These are phyloP conservation scores for Brachystomella parvula DNA, from an alignment of 1,140 invertebrate species.

Conservation along the genomic window DNA sequence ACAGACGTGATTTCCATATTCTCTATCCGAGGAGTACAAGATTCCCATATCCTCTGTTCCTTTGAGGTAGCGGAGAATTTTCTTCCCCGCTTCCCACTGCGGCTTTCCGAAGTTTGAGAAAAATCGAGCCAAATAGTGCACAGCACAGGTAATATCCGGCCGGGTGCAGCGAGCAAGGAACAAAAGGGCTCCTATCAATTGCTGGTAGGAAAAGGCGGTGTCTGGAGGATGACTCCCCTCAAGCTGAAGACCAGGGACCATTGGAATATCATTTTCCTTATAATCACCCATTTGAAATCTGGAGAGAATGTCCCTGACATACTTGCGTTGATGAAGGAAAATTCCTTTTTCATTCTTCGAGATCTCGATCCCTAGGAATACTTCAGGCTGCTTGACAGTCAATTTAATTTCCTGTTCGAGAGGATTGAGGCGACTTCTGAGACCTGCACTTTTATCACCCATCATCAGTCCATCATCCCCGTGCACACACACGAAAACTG, in stretches of 20 bases:
- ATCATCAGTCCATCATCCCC: conserved; percentile 46
- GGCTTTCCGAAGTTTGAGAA: neutral
- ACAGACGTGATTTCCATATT: too few species aligned
- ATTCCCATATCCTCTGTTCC: conserved; percentile 17
- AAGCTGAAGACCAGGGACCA: conserved; percentile 9
- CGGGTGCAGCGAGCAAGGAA: conserved; percentile 23
- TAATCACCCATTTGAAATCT: conserved; percentile 39
- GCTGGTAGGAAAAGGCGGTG: conserved; percentile 35
- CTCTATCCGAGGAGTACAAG: conserved; percentile 1
- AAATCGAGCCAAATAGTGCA: conserved; percentile 38
- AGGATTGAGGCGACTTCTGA: conserved; percentile 30
- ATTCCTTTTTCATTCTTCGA: conserved; percentile 1
- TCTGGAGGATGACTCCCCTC: conserved; percentile 14
- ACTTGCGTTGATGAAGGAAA: conserved; percentile 28
- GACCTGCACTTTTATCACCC: conserved; percentile 22
- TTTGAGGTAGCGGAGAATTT: conserved; percentile 20
- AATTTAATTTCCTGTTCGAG: conserved; percentile 39
- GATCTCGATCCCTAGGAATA: conserved; percentile 42
- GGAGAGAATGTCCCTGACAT: conserved; percentile 40
- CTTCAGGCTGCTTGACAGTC: conserved; percentile 16
- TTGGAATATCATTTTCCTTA: conserved; percentile 39
- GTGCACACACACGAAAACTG: conserved; percentile 43
- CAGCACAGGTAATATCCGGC: conserved; percentile 40
- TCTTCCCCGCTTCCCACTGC: conserved; percentile 15
- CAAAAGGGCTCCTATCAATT: conserved; percentile 31